Base-by-base conservation (phyloP, 2,888 invertebrate genomes). In the Amiota minor region DNA sequence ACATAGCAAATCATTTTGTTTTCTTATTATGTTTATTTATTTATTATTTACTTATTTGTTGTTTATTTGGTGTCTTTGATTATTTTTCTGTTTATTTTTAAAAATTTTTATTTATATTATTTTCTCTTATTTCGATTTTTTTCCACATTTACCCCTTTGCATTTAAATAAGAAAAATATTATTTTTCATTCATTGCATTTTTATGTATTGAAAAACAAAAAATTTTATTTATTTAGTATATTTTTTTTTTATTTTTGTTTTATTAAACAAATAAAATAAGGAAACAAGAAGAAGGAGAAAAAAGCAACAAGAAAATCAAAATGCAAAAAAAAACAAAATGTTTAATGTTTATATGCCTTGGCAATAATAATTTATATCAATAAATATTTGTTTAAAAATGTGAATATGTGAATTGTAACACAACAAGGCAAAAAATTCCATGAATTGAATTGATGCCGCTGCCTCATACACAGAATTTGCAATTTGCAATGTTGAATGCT, bases 171-270 rank as follows among this genome's bases (percentile, higher is more conserved):
- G 11, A 9, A 62, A 64, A 50, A 62, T 55, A 64, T 65, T 53
- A 65, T 65, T n/a, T 72, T 74, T 80, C 76, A 68, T 59, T 74
- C 75, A 78, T 78, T 74, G 77, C 78, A 82, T 83, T 76, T 77
- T 80, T 59, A 35, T 72, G 49, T 71, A 46, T 12, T 46, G 14
- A 9, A 47, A 16, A 35, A 68, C 53, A 53, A n/a, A 14, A 35
- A 35, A 10, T 23, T 46, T 35, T n/a, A 8, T 46, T 9, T 46
- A 16, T 46, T n/a, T 61, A 59, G n/a, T 12, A n/a, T 9, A 56
- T 16, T n/a, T 9, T 56, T 56, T 49, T 49, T 49, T 49, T 9
- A 49, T n/a, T n/a, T n/a, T n/a, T n/a, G n/a, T 12, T 50, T 12
- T n/a, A n/a, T n/a, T n/a, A 50, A 50, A 50, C 14, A 12, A 50